These are phyloP conservation scores for Eretmochelys imbricata DNA, from an alignment of 2,113 vertebrate species.

Conservation along the genomic window DNA sequence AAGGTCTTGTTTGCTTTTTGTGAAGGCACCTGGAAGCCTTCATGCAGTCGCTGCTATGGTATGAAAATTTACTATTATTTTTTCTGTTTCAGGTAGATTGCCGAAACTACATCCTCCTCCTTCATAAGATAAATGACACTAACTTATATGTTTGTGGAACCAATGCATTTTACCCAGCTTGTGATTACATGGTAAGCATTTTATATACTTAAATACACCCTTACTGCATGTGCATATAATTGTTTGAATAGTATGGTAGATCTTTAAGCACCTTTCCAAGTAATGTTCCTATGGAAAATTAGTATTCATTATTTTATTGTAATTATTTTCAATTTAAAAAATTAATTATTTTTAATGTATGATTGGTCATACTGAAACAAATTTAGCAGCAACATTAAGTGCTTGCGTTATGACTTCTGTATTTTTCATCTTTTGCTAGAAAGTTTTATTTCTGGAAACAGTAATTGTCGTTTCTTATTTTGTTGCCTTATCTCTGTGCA, in stretches of 20 bases:
- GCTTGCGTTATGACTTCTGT: not conserved
- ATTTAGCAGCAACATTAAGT: not conserved
- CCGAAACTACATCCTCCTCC: slow-evolving; percentile 82
- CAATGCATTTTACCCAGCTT: slow-evolving; percentile 81
- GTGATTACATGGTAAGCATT: slow-evolving; percentile 81
- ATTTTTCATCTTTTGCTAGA: not conserved
- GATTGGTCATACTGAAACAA: not conserved
- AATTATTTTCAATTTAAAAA: not conserved
- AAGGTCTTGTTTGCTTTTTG: not conserved
- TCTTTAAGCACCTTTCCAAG: not conserved
- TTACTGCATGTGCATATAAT: not conserved
- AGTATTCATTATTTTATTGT: not conserved
- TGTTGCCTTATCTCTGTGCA: not conserved
- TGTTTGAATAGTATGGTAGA: not conserved
- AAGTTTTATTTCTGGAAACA: not conserved
- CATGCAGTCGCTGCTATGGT: not conserved
- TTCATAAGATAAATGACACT: slow-evolving; percentile 76
- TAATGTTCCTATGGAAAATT: not conserved
- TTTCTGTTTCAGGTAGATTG: slow-evolving; percentile 80
- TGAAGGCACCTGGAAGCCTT: not conserved
- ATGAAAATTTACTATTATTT: not conserved
- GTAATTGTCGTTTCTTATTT: not conserved
- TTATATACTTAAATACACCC: not conserved
- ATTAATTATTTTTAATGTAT: not conserved
- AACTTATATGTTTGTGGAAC: slow-evolving; percentile 82